Evolutionary conservation across 2,113 vertebrate genomes (phyloP).

Genomic region (Chaetura pelagica): DNA sequence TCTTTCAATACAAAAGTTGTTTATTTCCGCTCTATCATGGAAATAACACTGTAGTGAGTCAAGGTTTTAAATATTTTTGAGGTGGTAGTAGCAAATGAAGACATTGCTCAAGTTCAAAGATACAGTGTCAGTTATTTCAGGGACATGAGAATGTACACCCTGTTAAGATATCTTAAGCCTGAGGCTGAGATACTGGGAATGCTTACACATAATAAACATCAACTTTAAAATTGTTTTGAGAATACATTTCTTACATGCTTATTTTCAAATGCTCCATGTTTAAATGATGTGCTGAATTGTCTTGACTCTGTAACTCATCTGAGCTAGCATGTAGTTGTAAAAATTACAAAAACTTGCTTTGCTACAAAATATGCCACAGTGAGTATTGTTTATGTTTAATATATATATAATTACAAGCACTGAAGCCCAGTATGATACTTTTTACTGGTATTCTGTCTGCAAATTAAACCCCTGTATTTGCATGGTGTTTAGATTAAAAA

Average conservation of each 20-base stretch:
- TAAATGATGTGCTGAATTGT: neutral
- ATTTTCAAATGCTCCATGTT: neutral
- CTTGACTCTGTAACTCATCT: neutral
- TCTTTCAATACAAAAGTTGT: neutral
- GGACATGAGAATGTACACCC: neutral
- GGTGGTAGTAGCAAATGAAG: neutral
- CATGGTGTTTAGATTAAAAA: neutral
- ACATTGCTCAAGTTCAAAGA: neutral
- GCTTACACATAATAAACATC: neutral
- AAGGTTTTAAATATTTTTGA: neutral
- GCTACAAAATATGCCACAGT: constrained; percentile 15
- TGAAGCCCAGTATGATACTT: neutral
- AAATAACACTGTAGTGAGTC: neutral
- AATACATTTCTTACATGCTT: neutral
- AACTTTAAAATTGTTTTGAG: neutral
- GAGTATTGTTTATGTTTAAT: neutral
- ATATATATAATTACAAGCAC: neutral
- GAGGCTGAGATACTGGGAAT: neutral
- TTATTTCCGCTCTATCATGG: neutral
- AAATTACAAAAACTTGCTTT: constrained; percentile 2
- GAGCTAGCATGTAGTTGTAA: neutral
- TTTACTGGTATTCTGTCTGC: neutral
- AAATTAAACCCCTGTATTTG: neutral
- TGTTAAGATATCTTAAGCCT: neutral
- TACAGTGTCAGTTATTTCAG: neutral